These are phyloP conservation scores for Carduelis carduelis DNA, from an alignment of 2,797 vertebrate species.

Conservation along the genomic window DNA sequence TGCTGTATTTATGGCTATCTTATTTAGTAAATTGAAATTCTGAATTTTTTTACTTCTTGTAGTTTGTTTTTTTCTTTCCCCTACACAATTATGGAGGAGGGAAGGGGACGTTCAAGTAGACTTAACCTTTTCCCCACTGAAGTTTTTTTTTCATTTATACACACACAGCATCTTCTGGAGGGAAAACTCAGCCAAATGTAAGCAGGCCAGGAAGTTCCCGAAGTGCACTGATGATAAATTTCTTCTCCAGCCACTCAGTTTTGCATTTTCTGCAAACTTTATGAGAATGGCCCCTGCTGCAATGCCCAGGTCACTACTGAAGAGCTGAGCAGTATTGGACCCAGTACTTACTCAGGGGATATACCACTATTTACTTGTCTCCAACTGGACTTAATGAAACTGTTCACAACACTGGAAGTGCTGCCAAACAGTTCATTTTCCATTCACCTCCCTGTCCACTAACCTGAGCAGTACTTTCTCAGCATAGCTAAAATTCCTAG, in stretches of 20 bases:
- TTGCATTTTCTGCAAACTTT: background rate
- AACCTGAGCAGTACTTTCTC: background rate
- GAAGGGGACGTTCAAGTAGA: fast-evolving
- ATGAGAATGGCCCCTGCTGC: fast-evolving
- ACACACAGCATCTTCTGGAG: background rate
- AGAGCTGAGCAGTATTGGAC: background rate
- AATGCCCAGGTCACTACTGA: too few relatives aligned
- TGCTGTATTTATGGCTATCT: background rate
- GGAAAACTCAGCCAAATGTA: background rate
- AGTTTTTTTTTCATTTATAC: background rate
- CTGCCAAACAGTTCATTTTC: background rate
- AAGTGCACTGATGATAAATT: background rate
- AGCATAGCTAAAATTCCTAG: background rate
- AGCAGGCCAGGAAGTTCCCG: background rate
- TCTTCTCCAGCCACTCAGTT: background rate
- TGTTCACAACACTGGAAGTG: background rate
- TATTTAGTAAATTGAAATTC: background rate
- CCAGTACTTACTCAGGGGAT: background rate
- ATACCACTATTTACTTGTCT: background rate
- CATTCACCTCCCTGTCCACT: background rate
- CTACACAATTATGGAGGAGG: background rate
- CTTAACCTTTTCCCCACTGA: background rate
- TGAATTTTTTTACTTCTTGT: background rate
- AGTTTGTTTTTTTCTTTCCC: background rate
- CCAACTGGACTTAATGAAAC: background rate